A percentile compares a stretch with the other conserved stretches of the same genome.
phyloP scores from a whole-genome alignment of 2,888 invertebrate genomes.

The Gryllus longicercus region DNA sequence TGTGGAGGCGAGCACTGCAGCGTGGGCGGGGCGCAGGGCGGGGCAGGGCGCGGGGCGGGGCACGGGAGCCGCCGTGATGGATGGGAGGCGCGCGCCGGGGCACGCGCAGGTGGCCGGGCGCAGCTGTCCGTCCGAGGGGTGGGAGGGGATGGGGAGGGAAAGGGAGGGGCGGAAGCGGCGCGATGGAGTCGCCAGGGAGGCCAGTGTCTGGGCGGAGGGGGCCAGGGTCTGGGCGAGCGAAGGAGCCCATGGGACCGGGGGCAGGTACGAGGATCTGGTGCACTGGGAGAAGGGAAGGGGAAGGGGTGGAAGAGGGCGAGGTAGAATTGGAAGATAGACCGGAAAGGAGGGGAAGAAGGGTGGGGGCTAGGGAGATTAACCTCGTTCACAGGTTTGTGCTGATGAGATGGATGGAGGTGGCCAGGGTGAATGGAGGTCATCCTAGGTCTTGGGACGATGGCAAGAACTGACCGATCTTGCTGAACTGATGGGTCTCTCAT shows the following conservation, averaged over 20 bases:
- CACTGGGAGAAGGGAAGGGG: neutral
- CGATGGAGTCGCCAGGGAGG: too few relatives aligned
- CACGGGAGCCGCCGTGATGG: too few relatives aligned
- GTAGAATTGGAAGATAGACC: neutral
- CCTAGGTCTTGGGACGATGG: neutral
- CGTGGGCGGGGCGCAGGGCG: too few relatives aligned
- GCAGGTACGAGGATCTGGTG: too few relatives aligned
- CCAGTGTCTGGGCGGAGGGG: too few relatives aligned
- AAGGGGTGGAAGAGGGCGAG: neutral
- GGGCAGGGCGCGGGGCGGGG: too few relatives aligned
- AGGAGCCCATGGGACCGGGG: too few relatives aligned
- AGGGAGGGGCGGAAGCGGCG: too few relatives aligned
- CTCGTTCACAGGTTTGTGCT: slow-evolving; percentile 34
- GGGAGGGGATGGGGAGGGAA: too few relatives aligned
- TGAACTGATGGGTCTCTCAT: too few relatives aligned
- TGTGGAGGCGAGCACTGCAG: too few relatives aligned
- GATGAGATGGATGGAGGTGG: slow-evolving; percentile 34
- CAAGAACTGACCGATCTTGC: neutral
- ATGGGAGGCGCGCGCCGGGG: neutral
- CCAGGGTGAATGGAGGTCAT: slow-evolving; percentile 27
- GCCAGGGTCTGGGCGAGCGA: too few relatives aligned
- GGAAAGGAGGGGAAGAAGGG: neutral
- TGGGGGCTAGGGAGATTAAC: slow-evolving; percentile 17
- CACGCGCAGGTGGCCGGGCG: neutral
- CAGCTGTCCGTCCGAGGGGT: neutral